Conservation (phyloP, 1,140 invertebrate genomes). For the Aphidius gifuensis region DNA sequence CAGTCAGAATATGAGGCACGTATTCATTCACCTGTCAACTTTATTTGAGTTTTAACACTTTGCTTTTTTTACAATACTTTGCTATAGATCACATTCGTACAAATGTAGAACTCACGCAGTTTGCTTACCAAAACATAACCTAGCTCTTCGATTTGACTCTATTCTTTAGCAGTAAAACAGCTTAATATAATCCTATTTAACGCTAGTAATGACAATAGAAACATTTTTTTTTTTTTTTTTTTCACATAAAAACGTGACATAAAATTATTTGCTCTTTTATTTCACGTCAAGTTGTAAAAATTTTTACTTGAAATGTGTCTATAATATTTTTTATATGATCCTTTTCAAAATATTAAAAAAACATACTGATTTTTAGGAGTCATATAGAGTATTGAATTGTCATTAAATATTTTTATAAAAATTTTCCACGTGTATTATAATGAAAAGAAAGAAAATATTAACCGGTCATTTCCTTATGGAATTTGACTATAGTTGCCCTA, state of each 20-base stretch:
- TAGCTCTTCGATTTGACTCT: constrained; percentile 52
- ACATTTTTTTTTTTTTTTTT: not conserved
- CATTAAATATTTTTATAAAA: too few relatives aligned
- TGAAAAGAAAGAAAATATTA: too few relatives aligned
- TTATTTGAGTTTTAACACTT: constrained; percentile 7
- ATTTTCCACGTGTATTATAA: too few relatives aligned
- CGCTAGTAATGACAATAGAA: constrained; percentile 24
- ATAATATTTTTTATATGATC: constrained; percentile 10
- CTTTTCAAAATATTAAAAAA: not conserved
- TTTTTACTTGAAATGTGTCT: not conserved
- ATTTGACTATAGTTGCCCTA: too few relatives aligned
- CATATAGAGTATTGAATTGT: too few relatives aligned
- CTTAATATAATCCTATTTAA: constrained; percentile 58
- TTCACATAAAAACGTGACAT: constrained; percentile 47
- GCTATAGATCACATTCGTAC: constrained; percentile 20
- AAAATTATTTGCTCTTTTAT: constrained; percentile 57
- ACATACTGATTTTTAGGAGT: too few relatives aligned
- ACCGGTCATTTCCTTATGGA: too few relatives aligned
- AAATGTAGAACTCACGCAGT: constrained; percentile 32
- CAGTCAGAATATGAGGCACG: too few relatives aligned
- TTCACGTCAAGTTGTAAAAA: constrained; percentile 36
- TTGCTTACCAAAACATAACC: constrained; percentile 54
- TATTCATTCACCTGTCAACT: constrained; percentile 51
- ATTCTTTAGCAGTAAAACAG: constrained; percentile 51
- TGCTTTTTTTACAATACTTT: constrained; percentile 23